Conservation (phyloP, 1,140 invertebrate genomes). For the Nautilus pompilius region DNA sequence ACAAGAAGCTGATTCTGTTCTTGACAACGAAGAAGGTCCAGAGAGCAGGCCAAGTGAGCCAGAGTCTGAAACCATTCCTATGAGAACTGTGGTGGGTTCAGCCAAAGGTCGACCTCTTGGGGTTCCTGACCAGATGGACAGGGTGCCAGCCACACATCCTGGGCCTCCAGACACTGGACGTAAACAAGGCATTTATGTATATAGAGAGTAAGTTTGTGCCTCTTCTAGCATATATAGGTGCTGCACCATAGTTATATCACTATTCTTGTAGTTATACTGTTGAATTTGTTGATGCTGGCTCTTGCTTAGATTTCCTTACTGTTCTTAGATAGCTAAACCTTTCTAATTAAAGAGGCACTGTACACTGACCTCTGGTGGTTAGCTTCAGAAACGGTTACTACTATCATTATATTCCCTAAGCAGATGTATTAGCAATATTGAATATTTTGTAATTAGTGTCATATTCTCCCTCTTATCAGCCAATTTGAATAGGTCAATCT, state of each 20-base stretch:
- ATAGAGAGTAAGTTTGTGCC: slow-evolving; percentile 47
- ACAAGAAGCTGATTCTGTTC: slow-evolving; percentile 1
- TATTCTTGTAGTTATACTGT: neutral
- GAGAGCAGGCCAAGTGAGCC: slow-evolving; percentile 17
- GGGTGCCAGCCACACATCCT: slow-evolving; percentile 10
- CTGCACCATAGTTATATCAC: neutral
- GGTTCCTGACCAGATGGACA: neutral
- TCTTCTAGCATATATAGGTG: neutral
- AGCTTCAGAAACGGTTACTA: too few relatives aligned
- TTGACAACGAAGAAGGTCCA: slow-evolving; percentile 3
- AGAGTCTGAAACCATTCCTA: slow-evolving; percentile 17
- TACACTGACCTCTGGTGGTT: too few relatives aligned
- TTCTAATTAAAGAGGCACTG: too few relatives aligned
- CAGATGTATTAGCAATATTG: too few relatives aligned
- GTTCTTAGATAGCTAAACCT: too few relatives aligned
- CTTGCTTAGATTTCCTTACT: neutral
- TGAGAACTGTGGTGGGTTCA: slow-evolving; percentile 7
- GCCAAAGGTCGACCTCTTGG: neutral
- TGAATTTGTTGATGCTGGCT: neutral
- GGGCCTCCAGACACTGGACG: slow-evolving; percentile 20
- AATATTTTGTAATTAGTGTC: too few relatives aligned
- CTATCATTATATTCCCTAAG: too few relatives aligned
- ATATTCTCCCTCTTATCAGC: too few relatives aligned
- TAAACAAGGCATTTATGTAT: slow-evolving; percentile 49
- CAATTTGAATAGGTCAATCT: too few relatives aligned